Evolutionary conservation across 1,140 invertebrate genomes (phyloP), one percentile per base, ranked within the genome.

Genomic region (Hydropsyche tenuis): DNA sequence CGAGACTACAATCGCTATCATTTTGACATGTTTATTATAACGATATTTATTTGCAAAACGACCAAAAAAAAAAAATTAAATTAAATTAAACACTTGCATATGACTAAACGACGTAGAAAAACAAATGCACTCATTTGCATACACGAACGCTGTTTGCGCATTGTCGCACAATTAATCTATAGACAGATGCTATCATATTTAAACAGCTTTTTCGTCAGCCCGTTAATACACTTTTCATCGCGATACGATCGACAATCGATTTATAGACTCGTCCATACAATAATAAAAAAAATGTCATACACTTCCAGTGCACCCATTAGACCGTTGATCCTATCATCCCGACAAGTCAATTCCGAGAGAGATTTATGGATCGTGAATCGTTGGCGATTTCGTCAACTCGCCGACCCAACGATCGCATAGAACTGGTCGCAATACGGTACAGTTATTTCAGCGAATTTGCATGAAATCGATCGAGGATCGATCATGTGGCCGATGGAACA

Each of bases 91-190:
- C 11, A 46, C 12, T 16, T n/a, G 45, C 42, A 43, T 5, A 7
- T 46, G 45, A 46, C 14, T 46, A 16, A 46, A 46, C n/a, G n/a
- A n/a, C 30, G 9, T 9, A 37, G 3, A 37, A 37, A 37, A 37
- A 37, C 30, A 53, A 53, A 53, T 20, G 48, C 48, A 53, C 45
- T 46, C 45, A 46, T 46, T 46, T 46, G 45, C 45, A 46, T 46
- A 4, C 45, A 46, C n/a, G n/a, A 46, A 46, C 45, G 11, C 14
- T 46, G 18, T n/a, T n/a, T n/a, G n/a, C n/a, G n/a, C 9, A 37
- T 37, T 37, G 30, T 53, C 6, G n/a, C 48, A 53, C 7, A 1
- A 7, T 16, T 7, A 16, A 46, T 46, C 45, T 46, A 46, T 16
- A 12, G 2, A 46, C 45, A 46, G 45, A 46, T 46, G 45, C 16